phyloP scores from a whole-genome alignment of 2,113 vertebrate species.

The Chiloscyllium plagiosum region DNA sequence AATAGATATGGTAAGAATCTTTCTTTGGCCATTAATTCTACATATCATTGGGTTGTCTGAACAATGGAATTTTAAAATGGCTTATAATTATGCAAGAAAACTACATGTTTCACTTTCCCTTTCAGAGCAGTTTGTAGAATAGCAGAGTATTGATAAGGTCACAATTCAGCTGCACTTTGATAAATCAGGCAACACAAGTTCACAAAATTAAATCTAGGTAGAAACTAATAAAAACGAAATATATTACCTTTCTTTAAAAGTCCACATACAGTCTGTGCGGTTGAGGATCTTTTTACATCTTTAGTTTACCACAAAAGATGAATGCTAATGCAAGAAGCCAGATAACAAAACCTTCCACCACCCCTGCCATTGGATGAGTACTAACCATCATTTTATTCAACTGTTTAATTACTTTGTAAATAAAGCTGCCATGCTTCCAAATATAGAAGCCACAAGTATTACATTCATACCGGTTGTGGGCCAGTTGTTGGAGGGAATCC shows the following conservation, averaged over 20 bases:
- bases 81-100: background rate
- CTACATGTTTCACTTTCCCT: background rate
- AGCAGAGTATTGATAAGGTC: background rate
- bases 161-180: background rate
- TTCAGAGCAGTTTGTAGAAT: background rate
- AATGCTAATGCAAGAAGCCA: too few species aligned
- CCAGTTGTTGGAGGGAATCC: too few species aligned
- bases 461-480: background rate
- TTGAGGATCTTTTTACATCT: too few species aligned
- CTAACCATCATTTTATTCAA: background rate
- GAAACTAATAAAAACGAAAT: too few species aligned
- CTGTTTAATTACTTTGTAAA: background rate
- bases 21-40: background rate
- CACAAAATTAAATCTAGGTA: background rate
- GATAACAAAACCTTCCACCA: too few species aligned
- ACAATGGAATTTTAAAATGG: background rate
- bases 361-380: background rate
- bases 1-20: background rate
- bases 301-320: too few species aligned
- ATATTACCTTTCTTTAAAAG: too few species aligned
- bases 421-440: background rate
- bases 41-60: background rate
- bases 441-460: background rate
- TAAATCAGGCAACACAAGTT: background rate
- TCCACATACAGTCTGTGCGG: too few species aligned